Percentiles rank a stretch among this genome's conserved stretches.
Conservation (phyloP, 1,140 invertebrate species). For the Calliopsis andreniformis region DNA sequence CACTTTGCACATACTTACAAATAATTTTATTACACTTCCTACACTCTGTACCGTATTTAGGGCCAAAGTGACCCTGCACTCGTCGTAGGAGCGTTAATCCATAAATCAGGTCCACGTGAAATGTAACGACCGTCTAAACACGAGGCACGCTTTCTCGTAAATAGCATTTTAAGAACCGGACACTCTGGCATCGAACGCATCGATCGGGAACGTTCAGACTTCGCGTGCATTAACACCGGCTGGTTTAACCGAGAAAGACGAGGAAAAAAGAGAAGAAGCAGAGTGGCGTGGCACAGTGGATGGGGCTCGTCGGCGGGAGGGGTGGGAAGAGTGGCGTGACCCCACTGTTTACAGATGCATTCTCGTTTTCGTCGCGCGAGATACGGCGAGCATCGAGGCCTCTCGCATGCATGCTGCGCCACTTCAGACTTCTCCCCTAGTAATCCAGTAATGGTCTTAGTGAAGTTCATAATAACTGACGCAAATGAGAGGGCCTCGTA, state of each 20-base stretch:
- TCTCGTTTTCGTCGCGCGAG: constrained; percentile 17
- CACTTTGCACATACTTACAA: no score
- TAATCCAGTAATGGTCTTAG: constrained; percentile 63
- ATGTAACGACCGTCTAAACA: not conserved
- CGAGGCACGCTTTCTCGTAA: not conserved
- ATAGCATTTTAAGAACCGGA: not conserved
- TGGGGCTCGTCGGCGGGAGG: no score
- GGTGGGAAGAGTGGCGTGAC: not conserved
- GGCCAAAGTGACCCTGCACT: no score
- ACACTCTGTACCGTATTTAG: no score
- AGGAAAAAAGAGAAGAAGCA: not conserved
- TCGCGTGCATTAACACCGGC: constrained; percentile 16
- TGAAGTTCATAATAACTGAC: constrained; percentile 61
- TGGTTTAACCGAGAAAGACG: not conserved
- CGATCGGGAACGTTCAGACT: constrained; percentile 6
- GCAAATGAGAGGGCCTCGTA: constrained; percentile 61
- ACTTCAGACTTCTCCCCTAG: constrained; percentile 13
- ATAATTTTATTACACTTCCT: no score
- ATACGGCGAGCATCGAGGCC: constrained; percentile 12
- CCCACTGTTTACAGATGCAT: constrained; percentile 39
- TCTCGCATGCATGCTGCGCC: not conserved
- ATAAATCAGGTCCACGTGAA: not conserved
- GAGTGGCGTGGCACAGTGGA: no score
- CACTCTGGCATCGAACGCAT: not conserved
- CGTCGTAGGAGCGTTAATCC: no score